Conservation (phyloP, 1,140 invertebrate genomes). For the Uloborus diversus region DNA sequence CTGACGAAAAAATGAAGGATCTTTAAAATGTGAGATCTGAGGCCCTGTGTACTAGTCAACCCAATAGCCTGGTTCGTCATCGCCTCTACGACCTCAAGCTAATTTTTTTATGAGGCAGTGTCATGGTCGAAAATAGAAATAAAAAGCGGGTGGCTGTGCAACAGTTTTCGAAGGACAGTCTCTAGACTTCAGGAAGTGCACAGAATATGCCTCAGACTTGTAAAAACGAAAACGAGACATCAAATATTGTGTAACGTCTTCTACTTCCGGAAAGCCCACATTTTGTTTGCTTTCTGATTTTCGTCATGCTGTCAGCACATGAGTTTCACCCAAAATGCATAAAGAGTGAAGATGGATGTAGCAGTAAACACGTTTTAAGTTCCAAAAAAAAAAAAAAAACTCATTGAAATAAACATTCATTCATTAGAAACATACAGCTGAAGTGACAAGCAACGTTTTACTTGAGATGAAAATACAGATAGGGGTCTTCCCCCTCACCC, state of each 20-base stretch:
- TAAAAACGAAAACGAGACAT: too few species aligned
- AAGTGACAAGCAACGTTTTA: too few species aligned
- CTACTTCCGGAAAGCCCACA: too few species aligned
- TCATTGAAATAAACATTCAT: constrained; percentile 4
- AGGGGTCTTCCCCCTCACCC: too few species aligned
- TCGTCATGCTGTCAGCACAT: too few species aligned
- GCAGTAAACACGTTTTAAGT: background rate
- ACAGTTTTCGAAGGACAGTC: constrained; percentile 35
- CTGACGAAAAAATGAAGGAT: background rate
- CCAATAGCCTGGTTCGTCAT: constrained; percentile 46
- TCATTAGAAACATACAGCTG: too few species aligned
- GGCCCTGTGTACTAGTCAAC: constrained; percentile 11
- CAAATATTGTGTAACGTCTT: too few species aligned
- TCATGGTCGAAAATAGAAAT: constrained; percentile 49
- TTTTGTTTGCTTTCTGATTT: too few species aligned
- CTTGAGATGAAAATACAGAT: too few species aligned
- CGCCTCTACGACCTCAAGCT: constrained; percentile 30
- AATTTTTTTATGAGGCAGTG: constrained; percentile 18
- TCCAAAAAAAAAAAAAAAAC: constrained; percentile 1
- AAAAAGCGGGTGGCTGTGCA: constrained; percentile 6
- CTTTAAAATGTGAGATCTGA: constrained; percentile 1
- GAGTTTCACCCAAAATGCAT: too few species aligned
- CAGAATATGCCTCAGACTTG: too few species aligned
- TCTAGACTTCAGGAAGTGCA: constrained; percentile 39
- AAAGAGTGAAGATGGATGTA: too few species aligned